Percentiles rank a stretch among this genome's conserved stretches.
These are phyloP conservation scores for Sesamia nonagrioides DNA, from an alignment of 1,140 invertebrate species.

Conservation along the genomic window DNA sequence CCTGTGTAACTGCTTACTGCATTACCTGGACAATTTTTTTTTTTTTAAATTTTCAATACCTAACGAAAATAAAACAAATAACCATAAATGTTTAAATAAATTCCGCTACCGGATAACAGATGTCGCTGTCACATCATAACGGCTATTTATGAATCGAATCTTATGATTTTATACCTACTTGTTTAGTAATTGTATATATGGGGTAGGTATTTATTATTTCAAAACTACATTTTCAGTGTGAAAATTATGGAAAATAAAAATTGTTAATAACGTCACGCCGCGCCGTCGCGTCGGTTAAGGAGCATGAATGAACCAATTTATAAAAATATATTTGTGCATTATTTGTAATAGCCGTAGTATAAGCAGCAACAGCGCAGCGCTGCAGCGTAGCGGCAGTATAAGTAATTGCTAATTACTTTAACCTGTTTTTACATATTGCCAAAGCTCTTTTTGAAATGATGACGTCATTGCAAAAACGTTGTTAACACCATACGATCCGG, in stretches of 20 bases:
- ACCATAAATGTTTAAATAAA: slow-evolving; percentile 56
- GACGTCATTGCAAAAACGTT: too few species aligned
- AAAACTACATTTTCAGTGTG: slow-evolving; percentile 15
- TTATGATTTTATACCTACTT: slow-evolving; percentile 52
- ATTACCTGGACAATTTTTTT: too few species aligned
- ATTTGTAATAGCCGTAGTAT: background rate
- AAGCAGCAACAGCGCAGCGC: too few species aligned
- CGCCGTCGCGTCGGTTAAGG: background rate
- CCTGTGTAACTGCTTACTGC: too few species aligned
- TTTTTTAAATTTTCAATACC: too few species aligned
- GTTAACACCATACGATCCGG: too few species aligned
- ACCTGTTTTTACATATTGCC: background rate
- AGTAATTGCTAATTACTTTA: background rate
- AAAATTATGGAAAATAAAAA: slow-evolving; percentile 17
- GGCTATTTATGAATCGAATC: slow-evolving; percentile 61
- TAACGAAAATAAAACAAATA: background rate
- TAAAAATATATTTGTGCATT: slow-evolving; percentile 10
- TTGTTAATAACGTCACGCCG: slow-evolving; percentile 8
- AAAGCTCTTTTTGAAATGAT: too few species aligned
- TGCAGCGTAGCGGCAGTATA: too few species aligned
- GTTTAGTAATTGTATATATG: slow-evolving; percentile 61
- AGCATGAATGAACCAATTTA: background rate
- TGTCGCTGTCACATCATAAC: slow-evolving; percentile 57
- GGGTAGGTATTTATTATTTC: slow-evolving; percentile 31
- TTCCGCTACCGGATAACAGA: slow-evolving; percentile 56